Percentiles rank a stretch among this genome's conserved stretches.
These are phyloP conservation scores for Diachrysia chrysitis DNA, from an alignment of 2,888 invertebrate genomes.

Conservation along the genomic window DNA sequence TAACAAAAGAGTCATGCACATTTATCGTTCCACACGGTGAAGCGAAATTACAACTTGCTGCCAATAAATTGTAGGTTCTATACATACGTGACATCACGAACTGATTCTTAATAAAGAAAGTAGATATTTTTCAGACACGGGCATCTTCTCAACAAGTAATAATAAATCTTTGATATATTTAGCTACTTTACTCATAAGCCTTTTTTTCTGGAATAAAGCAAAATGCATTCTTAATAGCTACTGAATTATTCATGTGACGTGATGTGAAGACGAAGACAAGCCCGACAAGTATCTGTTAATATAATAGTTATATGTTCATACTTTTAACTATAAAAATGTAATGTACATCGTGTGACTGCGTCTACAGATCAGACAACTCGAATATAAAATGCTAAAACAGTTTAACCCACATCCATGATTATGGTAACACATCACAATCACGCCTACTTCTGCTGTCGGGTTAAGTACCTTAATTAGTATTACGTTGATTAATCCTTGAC, in stretches of 20 bases:
- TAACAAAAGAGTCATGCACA: slow-evolving; percentile 54
- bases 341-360: neutral
- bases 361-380: neutral
- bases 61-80: slow-evolving; percentile 57
- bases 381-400: neutral
- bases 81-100: slow-evolving; percentile 50
- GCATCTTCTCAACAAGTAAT: neutral
- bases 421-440: slow-evolving; percentile 9
- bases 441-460: neutral
- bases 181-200: slow-evolving; percentile 30
- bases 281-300: slow-evolving; percentile 56
- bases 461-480: slow-evolving; percentile 5
- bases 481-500: neutral
- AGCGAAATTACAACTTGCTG: slow-evolving; percentile 56
- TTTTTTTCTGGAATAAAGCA: slow-evolving; percentile 60
- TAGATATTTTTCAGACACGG: slow-evolving; percentile 14
- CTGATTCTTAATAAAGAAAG: slow-evolving; percentile 40
- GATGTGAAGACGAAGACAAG: slow-evolving; percentile 61
- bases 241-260: slow-evolving; percentile 68
- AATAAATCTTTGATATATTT: slow-evolving; percentile 26
- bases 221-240: slow-evolving; percentile 59
- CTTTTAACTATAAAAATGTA: neutral
- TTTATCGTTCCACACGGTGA: slow-evolving; percentile 55
- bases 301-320: slow-evolving; percentile 34
- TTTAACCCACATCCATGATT: slow-evolving; percentile 1